Evolutionary conservation across 2,888 invertebrate genomes (phyloP), one percentile per base, ranked within the genome.

Genomic region (Cartodere bifasciata): DNA sequence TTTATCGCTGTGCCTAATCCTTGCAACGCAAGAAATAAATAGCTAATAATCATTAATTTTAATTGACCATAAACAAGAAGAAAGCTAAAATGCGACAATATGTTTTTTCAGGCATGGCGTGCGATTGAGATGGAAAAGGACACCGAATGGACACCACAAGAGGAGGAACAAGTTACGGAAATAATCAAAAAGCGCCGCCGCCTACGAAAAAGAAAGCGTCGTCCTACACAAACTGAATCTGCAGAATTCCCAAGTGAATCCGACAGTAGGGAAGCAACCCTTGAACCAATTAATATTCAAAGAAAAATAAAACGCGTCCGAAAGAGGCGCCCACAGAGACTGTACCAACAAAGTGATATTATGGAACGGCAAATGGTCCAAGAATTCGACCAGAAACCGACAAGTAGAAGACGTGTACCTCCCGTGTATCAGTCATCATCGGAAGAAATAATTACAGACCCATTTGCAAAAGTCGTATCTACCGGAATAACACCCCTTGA

Each of bases 371-470:
- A 34, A 11, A 35, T 35, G 31, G 28, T 23, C 11, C 23, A 28
- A 17, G 30, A 35, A 4, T 20, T 15, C 4, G 14, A 14, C 3
- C 30, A 28, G 23, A 40, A 24, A 16, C 28, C 39, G 7, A 24
- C 29, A 14, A 34, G 22, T 22, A 17, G 41, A 12, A 28, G 41
- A 29, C 23, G 38, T 12, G 16, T 41, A 3, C 32, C 30, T 2
- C 41, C 39, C 5, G 15, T 29, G 2, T 41, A 31, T 20, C 26
- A 31, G 2, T 20, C 20, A 20, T 9, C 35, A 22, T 25, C 38
- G 3, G 36, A 38, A 16, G 39, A 40, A 31, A 22, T 5, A 14
- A 28, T 7, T 21, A 13, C 17, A 2, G 2, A 3, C 11, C 25
- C 24, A 25, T 10, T 15, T 23, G 29, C 32, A 37, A 16, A 31